Base-by-base conservation (phyloP, 2,113 vertebrate genomes). In the Prunella himalayana region DNA sequence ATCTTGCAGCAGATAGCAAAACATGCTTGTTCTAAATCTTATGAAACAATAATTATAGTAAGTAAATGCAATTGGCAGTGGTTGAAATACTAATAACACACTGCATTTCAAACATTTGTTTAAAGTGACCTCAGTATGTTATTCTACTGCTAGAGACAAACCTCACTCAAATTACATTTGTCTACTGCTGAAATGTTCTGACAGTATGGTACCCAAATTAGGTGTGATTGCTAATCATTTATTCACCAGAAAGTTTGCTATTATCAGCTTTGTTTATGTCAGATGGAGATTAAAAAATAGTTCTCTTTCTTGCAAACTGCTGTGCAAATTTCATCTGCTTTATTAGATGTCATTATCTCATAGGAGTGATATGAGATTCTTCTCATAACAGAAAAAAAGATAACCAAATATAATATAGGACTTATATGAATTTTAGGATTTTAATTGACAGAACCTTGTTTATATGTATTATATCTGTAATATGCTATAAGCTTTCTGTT, bases 11-110 rank as follows among this genome's bases (percentile, higher is more conserved):
- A 95, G 53, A 90, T 76, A 97, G 71, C 42, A 82, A 86, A 93
- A 93, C 85, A 80, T 77, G 65, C 86, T 69, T 54, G 47, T 81
- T 84, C 68, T 75, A 79, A 92, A 91, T 88, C 49, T 92, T 78
- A 94, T 45, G 66, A 96, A 97, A 92, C 64, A 94, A 42, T 96
- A 96, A 95, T 97, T 96, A 95, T 30, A 80, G 53, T 82, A 96
- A 96, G 93, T 76, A 82, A 97, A 96, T 96, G 89, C 93, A 96
- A 90, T 84, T 97, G 96, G 79, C 96, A 97, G 91, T 86, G 86
- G 82, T 78, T 76, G 71, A 88, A 96, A 93, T 84, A 49, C 47
- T 93, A 95, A 85, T 94, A 87, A 87, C 54, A 94, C 71, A 79
- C 49, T 95, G 81, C 69, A 60, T 94, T 92, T 93, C 94, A 96